phyloP scores from a whole-genome alignment of 2,113 vertebrate genomes.

The Oplegnathus fasciatus region DNA sequence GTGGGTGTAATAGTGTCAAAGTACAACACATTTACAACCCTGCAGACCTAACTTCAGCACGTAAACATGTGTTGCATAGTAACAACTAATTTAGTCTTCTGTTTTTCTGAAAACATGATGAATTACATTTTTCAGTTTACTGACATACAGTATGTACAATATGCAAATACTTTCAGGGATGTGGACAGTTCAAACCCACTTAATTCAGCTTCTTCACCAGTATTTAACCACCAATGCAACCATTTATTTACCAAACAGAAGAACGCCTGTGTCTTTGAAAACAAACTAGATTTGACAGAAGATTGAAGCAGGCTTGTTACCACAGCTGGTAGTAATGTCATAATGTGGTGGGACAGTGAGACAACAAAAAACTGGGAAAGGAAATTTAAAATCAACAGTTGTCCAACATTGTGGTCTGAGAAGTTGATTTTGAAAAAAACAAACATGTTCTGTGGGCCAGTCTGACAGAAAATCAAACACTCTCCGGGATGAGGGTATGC shows the following conservation, averaged over 20 bases:
- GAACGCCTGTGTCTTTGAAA: background rate
- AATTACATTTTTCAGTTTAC: background rate
- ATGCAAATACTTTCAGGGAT: background rate
- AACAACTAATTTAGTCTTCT: background rate
- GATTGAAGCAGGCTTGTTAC: too few species aligned
- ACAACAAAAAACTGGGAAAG: too few species aligned
- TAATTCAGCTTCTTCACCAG: background rate
- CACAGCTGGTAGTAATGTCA: too few species aligned
- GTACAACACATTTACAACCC: background rate
- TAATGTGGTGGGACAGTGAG: too few species aligned
- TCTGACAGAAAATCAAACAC: conserved; percentile 6
- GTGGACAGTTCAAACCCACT: background rate
- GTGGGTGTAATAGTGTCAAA: conserved; percentile 14
- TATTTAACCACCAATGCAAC: background rate
- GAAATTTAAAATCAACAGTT: too few species aligned
- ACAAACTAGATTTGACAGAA: too few species aligned
- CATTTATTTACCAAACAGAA: background rate
- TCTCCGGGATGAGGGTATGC: conserved; percentile 5
- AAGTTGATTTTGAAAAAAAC: background rate
- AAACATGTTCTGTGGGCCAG: background rate
- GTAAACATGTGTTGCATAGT: background rate
- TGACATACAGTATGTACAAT: too few species aligned
- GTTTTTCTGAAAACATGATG: background rate
- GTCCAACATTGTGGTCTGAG: background rate
- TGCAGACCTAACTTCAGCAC: conserved; percentile 11